Base-by-base conservation (phyloP, 2,113 vertebrate species). In the Forbesichthys papilliferus region DNA sequence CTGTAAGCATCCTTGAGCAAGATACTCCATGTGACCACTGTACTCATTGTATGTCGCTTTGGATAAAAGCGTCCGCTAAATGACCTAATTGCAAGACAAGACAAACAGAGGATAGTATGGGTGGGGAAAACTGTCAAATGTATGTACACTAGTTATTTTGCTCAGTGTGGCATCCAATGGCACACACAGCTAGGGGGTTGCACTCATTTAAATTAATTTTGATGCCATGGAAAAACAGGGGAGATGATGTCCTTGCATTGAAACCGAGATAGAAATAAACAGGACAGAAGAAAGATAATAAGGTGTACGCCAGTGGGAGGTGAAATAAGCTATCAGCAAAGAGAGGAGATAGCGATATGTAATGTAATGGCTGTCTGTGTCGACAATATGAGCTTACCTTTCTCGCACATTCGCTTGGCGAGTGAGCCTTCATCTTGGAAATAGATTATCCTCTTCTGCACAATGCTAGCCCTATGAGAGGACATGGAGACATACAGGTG, bases 361-460 rank as follows among this genome's bases (percentile, higher is more conserved):
- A 66, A 42, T n/a, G 11, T 62, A 46, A 69, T 64, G 46, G 67
- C 77, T 54, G 63, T 76, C 36, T 47, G 42, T 47, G 66, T 60
- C 18, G 49, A 52, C 77, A 74, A 75, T 57, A 72, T 61, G 47
- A 48, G 12, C 89, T 85, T 94, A 98, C 97, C 97, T 96, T 93
- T 98, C 85, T 98, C 97, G 91, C 97, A 99, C 79, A 99, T 94
- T 81, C 90, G 94, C 93, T 95, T 98, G 9, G 96, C 98, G 76
- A 99, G 94, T 52, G 93, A 95, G 48, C 97, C 97, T 78, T 99
- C 97, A 82, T 99, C 96, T 87, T 99, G 97, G 89, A 99, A 99
- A 91, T 96, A 95, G 88, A 99, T 99, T 13, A 98, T 97, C 74
- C 94, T 95, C 77, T 97, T 98, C 92, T 99, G 97, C 78, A 99